Conservation (phyloP, 92 coral and sea anemone species). For the Epizoanthus stellaris region DNA sequence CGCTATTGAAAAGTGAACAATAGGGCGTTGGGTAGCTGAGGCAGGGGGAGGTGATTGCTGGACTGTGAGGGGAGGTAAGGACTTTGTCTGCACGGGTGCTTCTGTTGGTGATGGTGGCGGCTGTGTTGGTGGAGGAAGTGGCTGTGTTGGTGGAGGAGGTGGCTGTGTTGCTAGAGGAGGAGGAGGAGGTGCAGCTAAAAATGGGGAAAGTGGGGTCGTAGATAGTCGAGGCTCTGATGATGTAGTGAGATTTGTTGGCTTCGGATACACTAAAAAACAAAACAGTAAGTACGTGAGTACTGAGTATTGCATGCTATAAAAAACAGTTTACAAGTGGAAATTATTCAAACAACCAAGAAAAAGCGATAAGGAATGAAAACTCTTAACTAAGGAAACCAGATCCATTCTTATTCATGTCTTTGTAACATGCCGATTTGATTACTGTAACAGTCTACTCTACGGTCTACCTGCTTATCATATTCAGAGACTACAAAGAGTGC, state of each 20-base stretch:
- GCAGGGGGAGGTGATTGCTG: not conserved
- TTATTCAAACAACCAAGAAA: no score
- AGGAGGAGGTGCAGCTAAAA: not conserved
- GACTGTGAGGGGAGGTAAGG: not conserved
- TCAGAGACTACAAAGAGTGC: no score
- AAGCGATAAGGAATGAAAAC: no score
- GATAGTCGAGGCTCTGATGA: not conserved
- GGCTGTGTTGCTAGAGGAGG: not conserved
- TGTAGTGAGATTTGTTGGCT: conserved; percentile 2
- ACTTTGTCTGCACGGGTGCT: not conserved
- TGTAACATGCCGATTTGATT: no score
- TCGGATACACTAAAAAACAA: conserved; percentile 26
- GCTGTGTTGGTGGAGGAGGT: conserved; percentile 8
- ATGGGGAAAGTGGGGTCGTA: not conserved
- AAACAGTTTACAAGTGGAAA: no score
- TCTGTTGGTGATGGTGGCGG: not conserved
- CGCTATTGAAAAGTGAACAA: conserved; percentile 15
- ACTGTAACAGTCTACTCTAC: no score
- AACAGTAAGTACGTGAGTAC: not conserved
- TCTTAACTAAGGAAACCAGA: no score
- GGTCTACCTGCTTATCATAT: no score
- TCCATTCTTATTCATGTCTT: no score
- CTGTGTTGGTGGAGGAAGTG: not conserved
- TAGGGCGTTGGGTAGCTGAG: not conserved
- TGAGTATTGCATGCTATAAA: not conserved